Evolutionary conservation across 2,888 invertebrate genomes (phyloP).

Genomic region (Caenorhabditis doughertyi): DNA sequence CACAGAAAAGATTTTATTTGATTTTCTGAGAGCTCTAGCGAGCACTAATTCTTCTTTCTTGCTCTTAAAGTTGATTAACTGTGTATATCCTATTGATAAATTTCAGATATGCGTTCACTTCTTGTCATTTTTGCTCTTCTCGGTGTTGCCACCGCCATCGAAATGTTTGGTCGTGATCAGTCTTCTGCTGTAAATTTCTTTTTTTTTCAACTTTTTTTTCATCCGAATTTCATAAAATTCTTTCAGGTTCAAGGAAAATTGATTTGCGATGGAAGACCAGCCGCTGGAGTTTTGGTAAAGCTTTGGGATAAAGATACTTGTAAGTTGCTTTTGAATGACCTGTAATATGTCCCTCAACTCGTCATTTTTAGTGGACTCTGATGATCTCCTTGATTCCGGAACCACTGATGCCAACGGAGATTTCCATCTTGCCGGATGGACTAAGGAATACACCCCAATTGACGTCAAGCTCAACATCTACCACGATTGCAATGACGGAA

Average conservation of each 20-base stretch:
- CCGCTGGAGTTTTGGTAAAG: constrained; percentile 69
- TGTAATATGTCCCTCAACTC: not conserved
- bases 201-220: too few species aligned
- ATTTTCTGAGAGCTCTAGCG: not conserved
- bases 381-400: constrained; percentile 71
- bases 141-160: constrained; percentile 56
- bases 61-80: not conserved
- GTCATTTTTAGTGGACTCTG: constrained; percentile 64
- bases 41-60: not conserved
- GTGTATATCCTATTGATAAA: not conserved
- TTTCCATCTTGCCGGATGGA: constrained; percentile 71
- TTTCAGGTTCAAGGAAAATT: constrained; percentile 66
- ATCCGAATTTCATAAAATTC: not conserved
- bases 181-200: constrained; percentile 61
- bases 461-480: constrained; percentile 81
- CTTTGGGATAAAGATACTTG: constrained; percentile 74
- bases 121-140: constrained; percentile 42
- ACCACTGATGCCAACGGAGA: constrained; percentile 68
- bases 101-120: constrained; percentile 61
- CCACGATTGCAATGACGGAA: constrained; percentile 82
- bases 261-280: constrained; percentile 68
- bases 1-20: not conserved
- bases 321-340: constrained; percentile 14
- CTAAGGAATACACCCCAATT: constrained; percentile 81
- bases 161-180: constrained; percentile 71